Conservation (phyloP, 2,113 vertebrate genomes). For the Neoarius graeffei region DNA sequence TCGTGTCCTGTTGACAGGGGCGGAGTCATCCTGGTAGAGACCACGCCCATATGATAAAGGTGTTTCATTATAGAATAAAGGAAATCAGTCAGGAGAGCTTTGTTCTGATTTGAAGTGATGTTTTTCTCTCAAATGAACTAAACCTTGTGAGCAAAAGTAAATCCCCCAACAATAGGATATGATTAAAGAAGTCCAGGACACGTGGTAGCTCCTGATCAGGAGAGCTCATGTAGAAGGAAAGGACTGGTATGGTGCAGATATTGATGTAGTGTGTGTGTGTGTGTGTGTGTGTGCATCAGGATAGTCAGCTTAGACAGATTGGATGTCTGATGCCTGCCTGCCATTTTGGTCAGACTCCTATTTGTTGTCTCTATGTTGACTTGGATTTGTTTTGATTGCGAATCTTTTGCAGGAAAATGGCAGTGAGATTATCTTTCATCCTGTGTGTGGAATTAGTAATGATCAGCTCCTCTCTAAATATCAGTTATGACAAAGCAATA, state of each 20-base stretch:
- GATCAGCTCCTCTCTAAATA: constrained; percentile 32
- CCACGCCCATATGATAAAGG: neutral
- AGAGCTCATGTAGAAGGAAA: neutral
- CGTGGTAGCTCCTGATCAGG: neutral
- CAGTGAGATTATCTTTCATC: constrained; percentile 7
- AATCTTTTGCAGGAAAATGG: constrained; percentile 2
- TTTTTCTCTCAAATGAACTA: neutral
- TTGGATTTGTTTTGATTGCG: constrained; percentile 11
- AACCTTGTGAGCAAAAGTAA: neutral
- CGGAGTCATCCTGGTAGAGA: neutral
- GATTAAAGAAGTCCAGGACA: neutral
- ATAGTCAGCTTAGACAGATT: neutral
- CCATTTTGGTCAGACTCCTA: neutral
- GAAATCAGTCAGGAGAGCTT: neutral
- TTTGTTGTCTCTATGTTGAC: neutral
- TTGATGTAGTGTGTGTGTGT: neutral
- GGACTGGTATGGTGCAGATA: neutral
- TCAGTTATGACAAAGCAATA: constrained; percentile 32
- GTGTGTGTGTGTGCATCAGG: neutral
- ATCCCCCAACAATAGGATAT: neutral
- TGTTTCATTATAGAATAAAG: neutral
- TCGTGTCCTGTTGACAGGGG: too few species aligned
- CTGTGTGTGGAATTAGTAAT: neutral
- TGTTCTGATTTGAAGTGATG: neutral
- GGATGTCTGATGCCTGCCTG: neutral